Evolutionary conservation across 2,113 vertebrate species (phyloP).

Genomic region (Pavo muticus): DNA sequence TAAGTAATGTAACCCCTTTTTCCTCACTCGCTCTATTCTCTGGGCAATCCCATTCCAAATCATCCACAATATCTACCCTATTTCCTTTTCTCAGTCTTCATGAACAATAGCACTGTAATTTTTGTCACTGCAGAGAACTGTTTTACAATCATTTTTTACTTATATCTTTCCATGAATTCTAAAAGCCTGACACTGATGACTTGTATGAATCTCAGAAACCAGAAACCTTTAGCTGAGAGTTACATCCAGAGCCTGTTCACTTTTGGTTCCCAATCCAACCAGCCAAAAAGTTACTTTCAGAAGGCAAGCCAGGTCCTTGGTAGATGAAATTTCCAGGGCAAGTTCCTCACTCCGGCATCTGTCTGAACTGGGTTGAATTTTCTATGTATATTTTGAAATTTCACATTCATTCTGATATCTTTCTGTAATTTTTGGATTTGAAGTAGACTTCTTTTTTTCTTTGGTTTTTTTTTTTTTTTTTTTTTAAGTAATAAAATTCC

Average conservation of each 20-base stretch:
- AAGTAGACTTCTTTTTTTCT: not conserved
- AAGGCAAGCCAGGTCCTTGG: not conserved
- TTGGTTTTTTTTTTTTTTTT: not conserved
- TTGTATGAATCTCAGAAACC: not conserved
- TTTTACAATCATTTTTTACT: not conserved
- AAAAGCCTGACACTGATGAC: not conserved
- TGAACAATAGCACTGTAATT: not conserved
- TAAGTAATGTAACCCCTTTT: not conserved
- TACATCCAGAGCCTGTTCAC: not conserved
- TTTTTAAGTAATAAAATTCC: not conserved
- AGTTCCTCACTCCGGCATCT: not conserved
- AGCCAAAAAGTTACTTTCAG: not conserved
- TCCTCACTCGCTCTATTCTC: not conserved
- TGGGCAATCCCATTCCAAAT: not conserved
- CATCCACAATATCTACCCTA: not conserved
- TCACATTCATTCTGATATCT: not conserved
- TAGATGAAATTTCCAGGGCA: not conserved
- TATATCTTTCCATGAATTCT: not conserved
- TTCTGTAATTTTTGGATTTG: not conserved
- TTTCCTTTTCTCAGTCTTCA: not conserved
- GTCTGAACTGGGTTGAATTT: not conserved
- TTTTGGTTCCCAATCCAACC: not conserved
- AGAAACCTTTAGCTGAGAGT: not conserved
- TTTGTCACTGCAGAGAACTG: not conserved
- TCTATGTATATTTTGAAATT: not conserved